Base-by-base conservation (phyloP, 2,888 invertebrate species). In the Drosophila macrospina region DNA sequence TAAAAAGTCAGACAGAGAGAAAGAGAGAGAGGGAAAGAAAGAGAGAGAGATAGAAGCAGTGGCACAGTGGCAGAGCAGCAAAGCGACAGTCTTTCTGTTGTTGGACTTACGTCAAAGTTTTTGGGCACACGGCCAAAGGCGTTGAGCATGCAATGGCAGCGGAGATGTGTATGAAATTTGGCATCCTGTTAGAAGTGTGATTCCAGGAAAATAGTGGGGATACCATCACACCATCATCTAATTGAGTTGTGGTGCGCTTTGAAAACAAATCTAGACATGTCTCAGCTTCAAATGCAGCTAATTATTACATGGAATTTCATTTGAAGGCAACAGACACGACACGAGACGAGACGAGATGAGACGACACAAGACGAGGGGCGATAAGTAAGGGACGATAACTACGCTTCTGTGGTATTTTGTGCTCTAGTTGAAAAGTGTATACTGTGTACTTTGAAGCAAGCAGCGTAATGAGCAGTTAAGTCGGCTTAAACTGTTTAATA, bases 71-170 rank as follows among this genome's bases (percentile, higher is more conserved):
- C n/a, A n/a, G n/a, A 13, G n/a, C 11, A 44, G 8, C 6, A 34
- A 45, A 24, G 37, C 48, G 15, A 56, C 15, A 16, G 41, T 20
- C 41, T 41, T 10, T n/a, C n/a, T 44, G 51, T 36, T 54, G 16
- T 44, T 71, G 65, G 55, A 36, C 57, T 54, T 55, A 45, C 24
- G 61, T 48, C 44, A 54, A 72, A 61, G 47, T 71, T 74, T 55
- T 74, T 57, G 69, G 72, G 72, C 72, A 69, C 30, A 48, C 20
- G 57, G 75, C 72, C 72, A 72, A 55, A 59, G 63, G 57, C 74
- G 63, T 41, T 37, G 52, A 15, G 24, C 34, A 34, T 34, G 34
- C 48, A 47, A 28, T 30, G 6, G 11, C 13, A 24, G 10, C 15
- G 34, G 26, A 32, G 41, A 34, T 44, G 55, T 34, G 55, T 15